phyloP scores from a whole-genome alignment of 2,888 invertebrate genomes.

The Diachrysia chrysitis region DNA sequence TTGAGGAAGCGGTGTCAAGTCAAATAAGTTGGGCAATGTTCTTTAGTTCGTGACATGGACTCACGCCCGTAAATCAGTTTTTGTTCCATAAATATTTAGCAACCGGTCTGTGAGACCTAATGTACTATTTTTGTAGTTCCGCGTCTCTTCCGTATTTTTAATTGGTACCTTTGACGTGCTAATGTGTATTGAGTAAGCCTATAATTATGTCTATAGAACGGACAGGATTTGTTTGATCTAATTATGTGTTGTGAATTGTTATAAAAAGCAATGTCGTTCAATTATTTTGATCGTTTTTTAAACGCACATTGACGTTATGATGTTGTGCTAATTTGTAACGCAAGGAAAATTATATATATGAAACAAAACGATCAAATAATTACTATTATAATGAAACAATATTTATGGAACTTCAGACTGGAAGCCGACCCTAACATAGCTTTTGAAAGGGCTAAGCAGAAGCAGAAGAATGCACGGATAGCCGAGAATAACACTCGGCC shows the following conservation, averaged over 20 bases:
- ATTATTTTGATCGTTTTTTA: neutral
- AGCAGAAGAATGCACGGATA: no score
- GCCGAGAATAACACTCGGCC: no score
- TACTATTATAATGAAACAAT: no score
- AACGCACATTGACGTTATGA: neutral
- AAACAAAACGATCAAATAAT: no score
- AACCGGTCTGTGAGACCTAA: constrained; percentile 30
- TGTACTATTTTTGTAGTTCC: constrained; percentile 28
- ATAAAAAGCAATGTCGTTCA: neutral
- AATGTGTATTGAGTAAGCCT: constrained; percentile 15
- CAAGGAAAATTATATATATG: no score
- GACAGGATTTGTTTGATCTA: neutral
- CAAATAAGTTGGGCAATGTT: constrained; percentile 49
- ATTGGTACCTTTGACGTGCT: constrained; percentile 41
- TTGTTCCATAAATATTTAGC: constrained; percentile 34
- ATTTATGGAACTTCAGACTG: no score
- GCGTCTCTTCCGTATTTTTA: constrained; percentile 48
- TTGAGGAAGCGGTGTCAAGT: constrained; percentile 52
- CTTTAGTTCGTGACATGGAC: constrained; percentile 64
- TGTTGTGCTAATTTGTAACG: neutral
- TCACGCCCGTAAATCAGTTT: constrained; percentile 60
- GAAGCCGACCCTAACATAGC: no score
- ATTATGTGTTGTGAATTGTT: neutral
- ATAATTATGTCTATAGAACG: constrained; percentile 24
- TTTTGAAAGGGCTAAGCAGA: no score